These are phyloP conservation scores for Plutella xylostella DNA, from an alignment of 2,888 invertebrate species.

Conservation along the genomic window DNA sequence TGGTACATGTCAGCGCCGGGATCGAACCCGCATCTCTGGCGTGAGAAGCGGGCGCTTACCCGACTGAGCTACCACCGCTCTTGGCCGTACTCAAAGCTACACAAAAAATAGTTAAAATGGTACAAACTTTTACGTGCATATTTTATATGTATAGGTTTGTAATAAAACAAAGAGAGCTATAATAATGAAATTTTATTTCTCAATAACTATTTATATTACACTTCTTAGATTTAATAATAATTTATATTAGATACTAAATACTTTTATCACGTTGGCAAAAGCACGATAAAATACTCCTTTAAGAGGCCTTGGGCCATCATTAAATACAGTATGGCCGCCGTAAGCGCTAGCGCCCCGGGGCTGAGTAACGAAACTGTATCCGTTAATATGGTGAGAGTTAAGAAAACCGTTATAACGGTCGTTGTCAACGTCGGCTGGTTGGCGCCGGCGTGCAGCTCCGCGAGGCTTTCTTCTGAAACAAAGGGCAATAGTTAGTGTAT, in stretches of 20 bases:
- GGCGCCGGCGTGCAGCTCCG: conserved; percentile 55
- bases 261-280: conserved; percentile 55
- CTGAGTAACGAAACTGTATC: conserved; percentile 28
- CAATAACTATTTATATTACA: conserved; percentile 48
- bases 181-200: conserved; percentile 58
- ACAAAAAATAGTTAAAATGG: too few relatives aligned
- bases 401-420: conserved; percentile 29
- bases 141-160: too few relatives aligned
- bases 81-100: too few relatives aligned
- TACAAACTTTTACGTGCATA: too few relatives aligned
- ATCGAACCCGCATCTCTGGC: too few relatives aligned
- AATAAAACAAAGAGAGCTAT: background rate
- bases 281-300: conserved; percentile 31
- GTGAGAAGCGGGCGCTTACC: too few relatives aligned
- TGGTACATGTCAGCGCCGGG: too few relatives aligned
- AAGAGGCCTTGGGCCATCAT: conserved; percentile 29
- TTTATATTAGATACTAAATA: conserved; percentile 17
- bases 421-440: conserved; percentile 22
- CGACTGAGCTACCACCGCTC: too few relatives aligned
- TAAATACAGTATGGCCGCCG: conserved; percentile 20
- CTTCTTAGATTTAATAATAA: conserved; percentile 26
- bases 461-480: conserved; percentile 67
- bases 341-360: conserved; percentile 31
- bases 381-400: conserved; percentile 25
- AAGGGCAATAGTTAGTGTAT: conserved; percentile 29